Evolutionary conservation across 2,888 invertebrate species (phyloP), one percentile per base, ranked within the genome.

Genomic region (Yponomeuta cagnagella): DNA sequence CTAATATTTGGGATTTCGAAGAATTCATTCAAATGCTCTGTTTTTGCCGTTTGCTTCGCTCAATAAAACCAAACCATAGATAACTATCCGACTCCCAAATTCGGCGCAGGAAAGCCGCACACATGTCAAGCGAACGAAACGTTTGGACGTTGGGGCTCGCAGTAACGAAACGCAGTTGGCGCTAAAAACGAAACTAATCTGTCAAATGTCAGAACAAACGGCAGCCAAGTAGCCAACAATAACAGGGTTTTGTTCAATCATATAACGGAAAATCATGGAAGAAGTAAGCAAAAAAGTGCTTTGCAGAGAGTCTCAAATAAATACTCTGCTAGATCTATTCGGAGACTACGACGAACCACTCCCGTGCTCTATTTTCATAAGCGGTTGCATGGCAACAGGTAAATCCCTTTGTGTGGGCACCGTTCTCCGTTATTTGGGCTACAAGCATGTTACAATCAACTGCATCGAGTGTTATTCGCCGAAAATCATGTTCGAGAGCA

Each of bases 381-480:
- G 95, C 82, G 98, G 98, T n/a, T 95, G 95, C 82, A 94, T 96
- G 75, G 95, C 96, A 10, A 96, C 96, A 33, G 98, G 97, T 48
- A 98, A 98, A 92, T 94, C 95, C n/a, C 84, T 95, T 30, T 93
- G 97, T 72, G 82, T 96, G 5, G 92, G 92, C 70, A 88, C 93
- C 10, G 85, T 96, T 12, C 83, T 98, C 4, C 80, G 90, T 63
- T 84, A 90, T 77, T 86, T 94, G 65, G 81, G 93, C 70, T 94
- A 95, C 74, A 94, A 93, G 83, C 89, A 93, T 77, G 94, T 95
- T 48, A 81, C 94, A 63, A 89, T 98, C 48, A 96, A 97, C 88
- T 96, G 97, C 80, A 93, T 97, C 9, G 97, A 98, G 86, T 96
- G 96, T 82, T 96, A 96, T 83, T 94, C 95, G 10, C 90, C 94